phyloP scores from a whole-genome alignment of 2,797 vertebrate genomes.

The Phylloscopus collybita region DNA sequence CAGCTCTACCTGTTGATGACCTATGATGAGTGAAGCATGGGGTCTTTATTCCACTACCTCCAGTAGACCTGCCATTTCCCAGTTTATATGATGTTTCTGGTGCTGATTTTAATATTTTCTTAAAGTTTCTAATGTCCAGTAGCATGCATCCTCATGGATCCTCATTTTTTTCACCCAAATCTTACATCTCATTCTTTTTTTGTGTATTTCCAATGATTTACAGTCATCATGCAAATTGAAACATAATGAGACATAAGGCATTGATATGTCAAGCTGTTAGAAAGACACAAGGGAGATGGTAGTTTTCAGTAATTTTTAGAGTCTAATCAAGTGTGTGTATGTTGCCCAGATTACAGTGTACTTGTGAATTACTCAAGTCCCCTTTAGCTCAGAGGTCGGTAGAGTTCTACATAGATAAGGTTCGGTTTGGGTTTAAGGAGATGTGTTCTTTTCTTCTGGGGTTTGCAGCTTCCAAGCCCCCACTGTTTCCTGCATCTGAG shows the following conservation, averaged over 20 bases:
- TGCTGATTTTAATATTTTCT: slow-evolving; percentile 2
- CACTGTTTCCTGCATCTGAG: not conserved
- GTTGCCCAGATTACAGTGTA: not conserved
- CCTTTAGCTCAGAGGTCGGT: not conserved
- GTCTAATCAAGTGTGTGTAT: not conserved
- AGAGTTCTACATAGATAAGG: not conserved
- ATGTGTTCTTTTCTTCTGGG: not conserved
- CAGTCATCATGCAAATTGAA: not conserved
- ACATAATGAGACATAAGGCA: not conserved
- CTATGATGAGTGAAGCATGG: not conserved
- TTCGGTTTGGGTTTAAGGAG: not conserved
- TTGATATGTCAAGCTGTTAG: not conserved
- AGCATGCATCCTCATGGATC: not conserved
- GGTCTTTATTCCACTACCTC: not conserved
- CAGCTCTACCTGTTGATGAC: not conserved
- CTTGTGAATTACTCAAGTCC: not conserved
- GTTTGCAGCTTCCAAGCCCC: not conserved
- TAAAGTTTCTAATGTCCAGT: not conserved
- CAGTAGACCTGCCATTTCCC: not conserved
- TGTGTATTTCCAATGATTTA: not conserved
- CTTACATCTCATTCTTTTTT: not conserved
- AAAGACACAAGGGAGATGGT: not conserved
- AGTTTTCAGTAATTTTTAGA: slow-evolving; percentile 28
- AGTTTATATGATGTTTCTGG: not conserved
- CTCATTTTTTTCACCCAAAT: not conserved